Evolutionary conservation across 2,797 vertebrate genomes (phyloP).

Genomic region (Acrocephalus scirpaceus): DNA sequence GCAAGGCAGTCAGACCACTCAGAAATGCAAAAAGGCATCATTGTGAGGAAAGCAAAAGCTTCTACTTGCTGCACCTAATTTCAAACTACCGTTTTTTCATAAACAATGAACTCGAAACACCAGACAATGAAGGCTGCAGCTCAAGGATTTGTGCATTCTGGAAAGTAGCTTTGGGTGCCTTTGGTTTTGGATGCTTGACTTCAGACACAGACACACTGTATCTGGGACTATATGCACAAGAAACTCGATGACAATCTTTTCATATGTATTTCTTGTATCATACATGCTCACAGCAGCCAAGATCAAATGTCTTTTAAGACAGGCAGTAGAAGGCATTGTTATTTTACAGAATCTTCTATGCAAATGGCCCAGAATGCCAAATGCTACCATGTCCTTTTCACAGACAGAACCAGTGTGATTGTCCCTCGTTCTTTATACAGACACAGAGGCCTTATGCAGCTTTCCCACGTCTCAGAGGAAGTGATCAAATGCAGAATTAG

Average conservation of each 20-base stretch:
- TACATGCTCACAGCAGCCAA: not conserved
- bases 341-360: not conserved
- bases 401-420: not conserved
- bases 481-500: not conserved
- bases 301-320: not conserved
- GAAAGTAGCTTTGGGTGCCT: not conserved
- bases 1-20: constrained; percentile 39
- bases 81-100: not conserved
- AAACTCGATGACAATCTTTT: not conserved
- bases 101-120: not conserved
- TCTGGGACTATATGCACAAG: not conserved
- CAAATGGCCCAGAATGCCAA: not conserved
- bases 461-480: not conserved
- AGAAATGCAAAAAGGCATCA: constrained; percentile 47
- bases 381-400: not conserved
- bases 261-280: not conserved
- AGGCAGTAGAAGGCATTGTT: not conserved
- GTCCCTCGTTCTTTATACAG: not conserved
- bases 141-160: not conserved
- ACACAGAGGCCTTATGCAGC: not conserved
- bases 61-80: constrained; percentile 28
- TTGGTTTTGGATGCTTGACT: not conserved
- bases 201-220: not conserved
- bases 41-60: constrained; percentile 31
- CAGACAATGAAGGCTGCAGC: not conserved